Evolutionary conservation across 2,888 invertebrate species (phyloP).

Genomic region (Empis livida): DNA sequence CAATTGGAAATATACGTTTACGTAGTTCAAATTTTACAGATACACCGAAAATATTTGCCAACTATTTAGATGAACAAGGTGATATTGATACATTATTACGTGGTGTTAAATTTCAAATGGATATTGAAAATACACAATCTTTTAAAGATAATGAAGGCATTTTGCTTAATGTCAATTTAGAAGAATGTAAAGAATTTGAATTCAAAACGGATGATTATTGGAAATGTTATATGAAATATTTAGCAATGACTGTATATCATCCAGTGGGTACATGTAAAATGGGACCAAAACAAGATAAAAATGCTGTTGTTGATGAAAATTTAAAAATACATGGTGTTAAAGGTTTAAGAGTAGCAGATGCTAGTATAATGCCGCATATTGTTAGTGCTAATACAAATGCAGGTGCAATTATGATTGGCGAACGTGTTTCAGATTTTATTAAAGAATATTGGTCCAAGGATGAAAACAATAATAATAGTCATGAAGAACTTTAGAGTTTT

Average conservation of each 20-base stretch:
- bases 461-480: neutral
- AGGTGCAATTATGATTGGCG: constrained; percentile 74
- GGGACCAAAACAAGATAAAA: constrained; percentile 46
- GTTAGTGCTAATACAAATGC: constrained; percentile 74
- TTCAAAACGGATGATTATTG: constrained; percentile 40
- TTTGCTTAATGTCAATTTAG: neutral
- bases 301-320: constrained; percentile 53
- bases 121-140: neutral
- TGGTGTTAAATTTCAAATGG: constrained; percentile 20
- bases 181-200: constrained; percentile 30
- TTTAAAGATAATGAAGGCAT: neutral
- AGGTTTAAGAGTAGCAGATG: constrained; percentile 56
- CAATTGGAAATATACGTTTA: constrained; percentile 39
- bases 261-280: constrained; percentile 58
- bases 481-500: neutral
- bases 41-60: constrained; percentile 42
- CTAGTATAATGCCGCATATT: constrained; percentile 64
- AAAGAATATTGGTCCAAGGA: constrained; percentile 21
- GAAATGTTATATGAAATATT: constrained; percentile 53
- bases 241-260: constrained; percentile 54
- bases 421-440: constrained; percentile 55
- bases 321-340: constrained; percentile 49
- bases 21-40: constrained; percentile 38
- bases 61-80: constrained; percentile 39
- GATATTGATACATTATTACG: constrained; percentile 33